These are phyloP conservation scores for Antheraea yamamai DNA, from an alignment of 2,888 invertebrate genomes.

Conservation along the genomic window DNA sequence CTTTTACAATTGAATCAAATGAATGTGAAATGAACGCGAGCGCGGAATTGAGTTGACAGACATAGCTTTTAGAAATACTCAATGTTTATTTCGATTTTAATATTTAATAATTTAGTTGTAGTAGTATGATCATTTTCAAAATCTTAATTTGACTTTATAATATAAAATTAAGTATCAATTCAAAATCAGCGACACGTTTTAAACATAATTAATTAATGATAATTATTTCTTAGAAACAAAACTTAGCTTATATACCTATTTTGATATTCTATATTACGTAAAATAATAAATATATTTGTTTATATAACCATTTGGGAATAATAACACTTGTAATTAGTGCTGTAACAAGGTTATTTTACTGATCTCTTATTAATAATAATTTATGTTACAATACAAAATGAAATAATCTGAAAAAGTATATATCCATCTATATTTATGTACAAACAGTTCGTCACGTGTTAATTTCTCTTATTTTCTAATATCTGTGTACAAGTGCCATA, in stretches of 20 bases:
- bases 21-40: neutral
- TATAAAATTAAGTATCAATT: neutral
- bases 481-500: neutral
- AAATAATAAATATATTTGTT: neutral
- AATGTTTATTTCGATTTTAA: constrained; percentile 6
- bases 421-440: neutral
- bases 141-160: neutral
- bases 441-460: neutral
- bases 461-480: neutral
- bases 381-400: neutral
- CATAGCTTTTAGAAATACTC: neutral
- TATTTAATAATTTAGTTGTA: neutral
- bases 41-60: neutral
- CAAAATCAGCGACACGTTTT: neutral
- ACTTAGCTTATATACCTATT: neutral
- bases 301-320: neutral
- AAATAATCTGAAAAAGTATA: neutral
- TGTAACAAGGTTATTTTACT: neutral
- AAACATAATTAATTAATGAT: neutral
- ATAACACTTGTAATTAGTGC: neutral
- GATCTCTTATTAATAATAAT: neutral
- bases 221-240: neutral
- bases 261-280: neutral
- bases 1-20: constrained; percentile 16
- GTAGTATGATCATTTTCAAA: neutral